A percentile compares a stretch with the other conserved stretches of the same genome.
Evolutionary conservation across 2,797 vertebrate species (phyloP).

Genomic region (Chiloscyllium punctatum): DNA sequence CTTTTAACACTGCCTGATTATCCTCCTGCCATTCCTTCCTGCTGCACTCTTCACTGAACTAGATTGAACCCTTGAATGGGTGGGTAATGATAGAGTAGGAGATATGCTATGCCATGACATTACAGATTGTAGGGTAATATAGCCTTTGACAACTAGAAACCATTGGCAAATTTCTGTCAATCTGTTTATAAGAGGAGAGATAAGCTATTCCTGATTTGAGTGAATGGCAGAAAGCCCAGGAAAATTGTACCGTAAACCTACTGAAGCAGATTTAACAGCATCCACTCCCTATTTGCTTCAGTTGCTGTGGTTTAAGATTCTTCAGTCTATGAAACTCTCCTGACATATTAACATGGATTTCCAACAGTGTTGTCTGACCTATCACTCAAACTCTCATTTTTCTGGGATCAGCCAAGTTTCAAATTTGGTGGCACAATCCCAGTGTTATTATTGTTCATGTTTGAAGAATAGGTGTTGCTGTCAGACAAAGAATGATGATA

Average conservation of each 20-base stretch:
- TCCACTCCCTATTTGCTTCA: neutral
- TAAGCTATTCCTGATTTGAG: neutral
- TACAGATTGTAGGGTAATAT: no score
- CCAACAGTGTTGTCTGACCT: neutral
- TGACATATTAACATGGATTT: neutral
- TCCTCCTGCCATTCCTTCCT: no score
- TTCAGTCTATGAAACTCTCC: neutral
- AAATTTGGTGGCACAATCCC: neutral
- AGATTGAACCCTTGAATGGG: no score
- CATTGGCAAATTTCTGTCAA: neutral
- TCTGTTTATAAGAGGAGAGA: neutral
- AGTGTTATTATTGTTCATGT: neutral
- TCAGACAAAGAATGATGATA: neutral
- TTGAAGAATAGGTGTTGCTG: neutral
- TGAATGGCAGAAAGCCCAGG: neutral
- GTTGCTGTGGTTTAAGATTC: neutral
- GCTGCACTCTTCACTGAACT: no score
- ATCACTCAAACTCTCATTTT: neutral
- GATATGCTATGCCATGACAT: no score
- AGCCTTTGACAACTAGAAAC: neutral
- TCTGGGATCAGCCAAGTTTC: neutral
- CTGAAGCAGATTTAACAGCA: neutral
- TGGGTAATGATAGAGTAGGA: no score
- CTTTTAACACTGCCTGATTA: no score
- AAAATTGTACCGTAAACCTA: neutral